Base-by-base conservation (phyloP, 2,888 invertebrate species). In the Cabera pusaria region DNA sequence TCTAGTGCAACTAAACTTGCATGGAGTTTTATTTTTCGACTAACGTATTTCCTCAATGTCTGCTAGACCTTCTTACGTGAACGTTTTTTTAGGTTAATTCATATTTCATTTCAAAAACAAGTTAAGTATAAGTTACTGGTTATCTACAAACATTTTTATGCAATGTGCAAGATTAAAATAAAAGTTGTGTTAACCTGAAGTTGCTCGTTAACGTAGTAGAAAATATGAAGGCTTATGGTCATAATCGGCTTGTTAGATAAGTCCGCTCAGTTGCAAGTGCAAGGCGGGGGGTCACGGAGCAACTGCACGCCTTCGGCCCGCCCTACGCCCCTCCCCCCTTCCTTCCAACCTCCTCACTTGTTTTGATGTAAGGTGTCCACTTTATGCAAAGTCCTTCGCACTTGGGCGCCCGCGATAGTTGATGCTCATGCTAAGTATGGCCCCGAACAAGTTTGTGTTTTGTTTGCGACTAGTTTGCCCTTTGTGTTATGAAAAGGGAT, bases 291-390 rank as follows among this genome's bases (percentile, higher is more conserved):
- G 78, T 72, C 73, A 71, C 71, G 69, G 41, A 60, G 58, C 67
- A 71, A 25, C 32, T 61, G 74, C 75, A 74, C 79, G 78, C 83
- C 83, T 79, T 73, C 64, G 66, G 66, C 65, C 78, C 82, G 81
- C 83, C 82, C 52, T 38, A 43, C 48, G 44, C 44, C 78, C 72
- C 69, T 64, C 61, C 72, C 62, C 51, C 44, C 35, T 59, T 46
- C 64, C 60, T 49, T 50, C 28, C 55, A 49, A 61, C 72, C 62
- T 72, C 74, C 72, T 72, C 76, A 80, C 81, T 84, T 82, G 84
- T 86, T 87, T 85, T 86, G 84, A 86, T 83, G 83, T 85, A 85
- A 84, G 79, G 78, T 79, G 81, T 79, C 84, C 73, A 72, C 42
- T 72, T 78, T 81, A 81, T 79, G 82, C 82, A 77, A 82, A 85